A percentile compares a stretch with the other conserved stretches of the same genome.
Evolutionary conservation across 2,888 invertebrate species (phyloP).

Genomic region (Altica lythri): DNA sequence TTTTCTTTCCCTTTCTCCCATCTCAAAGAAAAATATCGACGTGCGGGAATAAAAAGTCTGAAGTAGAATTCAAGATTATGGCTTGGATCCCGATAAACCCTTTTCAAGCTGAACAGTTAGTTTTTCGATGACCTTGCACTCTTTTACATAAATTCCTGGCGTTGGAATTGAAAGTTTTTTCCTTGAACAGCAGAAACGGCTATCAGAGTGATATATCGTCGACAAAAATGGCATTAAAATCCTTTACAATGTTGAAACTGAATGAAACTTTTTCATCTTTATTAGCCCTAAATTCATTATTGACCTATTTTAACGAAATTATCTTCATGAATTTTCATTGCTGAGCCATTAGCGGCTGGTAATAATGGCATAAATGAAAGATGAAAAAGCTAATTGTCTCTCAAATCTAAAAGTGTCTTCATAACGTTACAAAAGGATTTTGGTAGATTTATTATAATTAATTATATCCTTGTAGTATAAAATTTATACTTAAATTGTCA

Average conservation of each 20-base stretch:
- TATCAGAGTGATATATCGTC: constrained; percentile 30
- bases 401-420: no score
- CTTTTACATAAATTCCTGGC: constrained; percentile 33
- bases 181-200: constrained; percentile 27
- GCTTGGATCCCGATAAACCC: constrained; percentile 25
- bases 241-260: background rate
- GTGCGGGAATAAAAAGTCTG: constrained; percentile 28
- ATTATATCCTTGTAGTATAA: no score
- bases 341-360: constrained; percentile 10
- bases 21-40: constrained; percentile 19
- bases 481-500: no score
- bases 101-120: constrained; percentile 25
- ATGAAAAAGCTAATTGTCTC: constrained; percentile 14
- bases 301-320: constrained; percentile 7
- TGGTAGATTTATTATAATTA: no score
- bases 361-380: constrained; percentile 13
- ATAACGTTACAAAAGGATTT: no score
- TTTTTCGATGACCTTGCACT: constrained; percentile 32
- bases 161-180: constrained; percentile 35
- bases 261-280: constrained; percentile 11
- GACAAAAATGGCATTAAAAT: constrained; percentile 11
- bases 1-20: constrained; percentile 14
- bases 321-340: constrained; percentile 19
- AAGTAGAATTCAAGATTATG: constrained; percentile 26
- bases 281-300: constrained; percentile 15